These are phyloP conservation scores for Eupithecia dodoneata DNA, from an alignment of 2,888 invertebrate species.

Conservation along the genomic window DNA sequence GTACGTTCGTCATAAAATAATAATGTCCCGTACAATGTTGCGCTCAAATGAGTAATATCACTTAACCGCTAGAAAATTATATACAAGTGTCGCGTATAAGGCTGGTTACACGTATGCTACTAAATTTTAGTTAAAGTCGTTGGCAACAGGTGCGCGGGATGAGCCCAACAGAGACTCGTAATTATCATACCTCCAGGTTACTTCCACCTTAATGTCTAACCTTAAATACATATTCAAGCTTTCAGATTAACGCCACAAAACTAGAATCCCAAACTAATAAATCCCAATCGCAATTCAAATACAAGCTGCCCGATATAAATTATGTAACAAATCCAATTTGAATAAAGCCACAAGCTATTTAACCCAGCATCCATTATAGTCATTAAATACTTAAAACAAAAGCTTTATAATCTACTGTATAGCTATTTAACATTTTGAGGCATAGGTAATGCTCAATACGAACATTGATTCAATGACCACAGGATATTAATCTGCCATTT, in stretches of 20 bases:
- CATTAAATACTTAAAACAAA: constrained; percentile 45
- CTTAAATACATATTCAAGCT: constrained; percentile 28
- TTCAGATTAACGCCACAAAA: constrained; percentile 35
- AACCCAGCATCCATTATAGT: constrained; percentile 43
- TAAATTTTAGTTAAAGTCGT: constrained; percentile 81
- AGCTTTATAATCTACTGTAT: constrained; percentile 48
- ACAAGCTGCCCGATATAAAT: constrained; percentile 35
- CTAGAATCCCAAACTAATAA: constrained; percentile 30
- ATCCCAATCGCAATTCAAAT: constrained; percentile 36
- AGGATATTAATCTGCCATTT: constrained; percentile 70
- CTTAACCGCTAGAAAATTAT: constrained; percentile 75
- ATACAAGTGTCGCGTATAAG: constrained; percentile 71
- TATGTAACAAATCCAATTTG: constrained; percentile 41
- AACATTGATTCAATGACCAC: constrained; percentile 71
- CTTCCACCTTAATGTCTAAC: constrained; percentile 41
- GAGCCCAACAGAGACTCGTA: constrained; percentile 71
- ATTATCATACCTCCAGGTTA: constrained; percentile 71
- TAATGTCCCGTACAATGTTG: constrained; percentile 52
- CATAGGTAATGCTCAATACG: constrained; percentile 56
- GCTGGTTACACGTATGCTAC: constrained; percentile 75
- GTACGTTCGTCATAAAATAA: constrained; percentile 41
- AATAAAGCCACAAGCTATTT: constrained; percentile 38
- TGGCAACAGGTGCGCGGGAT: constrained; percentile 80
- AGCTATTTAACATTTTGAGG: constrained; percentile 52
- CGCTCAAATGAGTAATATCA: constrained; percentile 65